Evolutionary conservation across 2,113 vertebrate species (phyloP).

Genomic region (Zeus faber): DNA sequence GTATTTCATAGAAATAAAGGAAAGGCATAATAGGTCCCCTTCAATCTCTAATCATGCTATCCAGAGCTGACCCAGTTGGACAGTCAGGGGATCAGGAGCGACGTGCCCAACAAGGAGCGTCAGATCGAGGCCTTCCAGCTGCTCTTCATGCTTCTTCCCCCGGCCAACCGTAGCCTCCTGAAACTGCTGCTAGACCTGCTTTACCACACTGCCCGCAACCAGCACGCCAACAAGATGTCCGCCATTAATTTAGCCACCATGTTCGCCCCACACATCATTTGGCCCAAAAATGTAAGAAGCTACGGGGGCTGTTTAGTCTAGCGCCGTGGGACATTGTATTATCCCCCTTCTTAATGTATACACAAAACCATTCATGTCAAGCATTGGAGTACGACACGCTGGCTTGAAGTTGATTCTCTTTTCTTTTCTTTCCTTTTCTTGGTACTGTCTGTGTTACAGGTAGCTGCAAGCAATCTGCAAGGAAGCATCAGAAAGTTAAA

Average conservation of each 20-base stretch:
- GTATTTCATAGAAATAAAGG: no score
- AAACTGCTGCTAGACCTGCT: slow-evolving; percentile 92
- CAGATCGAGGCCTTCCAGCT: slow-evolving; percentile 93
- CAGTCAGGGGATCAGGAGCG: slow-evolving; percentile 88
- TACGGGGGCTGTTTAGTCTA: neutral
- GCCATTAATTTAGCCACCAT: slow-evolving; percentile 95
- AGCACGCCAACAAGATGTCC: slow-evolving; percentile 96
- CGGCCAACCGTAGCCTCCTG: slow-evolving; percentile 88
- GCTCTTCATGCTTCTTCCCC: slow-evolving; percentile 90
- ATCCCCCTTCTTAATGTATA: no score
- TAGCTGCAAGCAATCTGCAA: slow-evolving; percentile 89
- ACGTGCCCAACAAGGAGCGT: slow-evolving; percentile 85
- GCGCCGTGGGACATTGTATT: no score
- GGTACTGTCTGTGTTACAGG: slow-evolving; percentile 68
- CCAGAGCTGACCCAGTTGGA: slow-evolving; percentile 88
- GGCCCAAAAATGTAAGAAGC: slow-evolving; percentile 91
- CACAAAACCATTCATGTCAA: no score
- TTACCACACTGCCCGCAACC: slow-evolving; percentile 93
- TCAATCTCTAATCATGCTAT: no score
- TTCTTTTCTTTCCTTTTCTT: neutral
- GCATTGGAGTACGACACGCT: no score
- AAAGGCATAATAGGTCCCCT: no score
- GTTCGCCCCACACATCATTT: slow-evolving; percentile 95
- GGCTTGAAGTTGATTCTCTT: no score
- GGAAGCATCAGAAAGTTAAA: slow-evolving; percentile 89